Evolutionary conservation across 2,888 invertebrate species (phyloP).

Genomic region (Andrena marginata): DNA sequence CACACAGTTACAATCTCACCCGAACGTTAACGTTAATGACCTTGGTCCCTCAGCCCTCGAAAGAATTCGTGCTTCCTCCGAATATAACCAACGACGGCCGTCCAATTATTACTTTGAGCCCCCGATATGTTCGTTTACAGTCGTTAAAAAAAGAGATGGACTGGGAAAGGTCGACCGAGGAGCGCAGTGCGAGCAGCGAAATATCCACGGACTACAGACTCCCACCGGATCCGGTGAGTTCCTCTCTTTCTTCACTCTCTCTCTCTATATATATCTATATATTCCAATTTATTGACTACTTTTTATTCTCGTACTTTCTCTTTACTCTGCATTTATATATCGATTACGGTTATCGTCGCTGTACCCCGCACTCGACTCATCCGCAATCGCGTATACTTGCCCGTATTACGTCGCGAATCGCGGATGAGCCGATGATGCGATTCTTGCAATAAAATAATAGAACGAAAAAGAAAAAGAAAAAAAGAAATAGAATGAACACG

Average conservation of each 20-base stretch:
- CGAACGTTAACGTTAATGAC: too few species aligned
- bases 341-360: conserved; percentile 62
- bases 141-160: conserved; percentile 96
- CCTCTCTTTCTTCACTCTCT: conserved; percentile 63
- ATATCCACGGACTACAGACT: conserved; percentile 92
- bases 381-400: conserved; percentile 74
- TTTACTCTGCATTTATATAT: conserved; percentile 80
- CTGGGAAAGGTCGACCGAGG: conserved; percentile 91
- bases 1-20: too few species aligned
- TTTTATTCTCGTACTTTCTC: conserved; percentile 82
- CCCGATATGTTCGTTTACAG: conserved; percentile 86
- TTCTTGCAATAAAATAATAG: conserved; percentile 8
- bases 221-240: conserved; percentile 93
- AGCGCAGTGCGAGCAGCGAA: conserved; percentile 92
- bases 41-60: too few species aligned
- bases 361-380: conserved; percentile 72
- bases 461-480: neutral
- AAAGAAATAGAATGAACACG: conserved; percentile 44
- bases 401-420: conserved; percentile 65
- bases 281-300: conserved; percentile 70
- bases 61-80: neutral
- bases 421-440: conserved; percentile 68
- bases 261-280: conserved; percentile 41
- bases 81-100: conserved; percentile 32
- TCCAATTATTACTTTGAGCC: conserved; percentile 59